These are phyloP conservation scores for Mus musculus DNA, from an alignment of 2,113 vertebrate species.

Conservation along the genomic window DNA sequence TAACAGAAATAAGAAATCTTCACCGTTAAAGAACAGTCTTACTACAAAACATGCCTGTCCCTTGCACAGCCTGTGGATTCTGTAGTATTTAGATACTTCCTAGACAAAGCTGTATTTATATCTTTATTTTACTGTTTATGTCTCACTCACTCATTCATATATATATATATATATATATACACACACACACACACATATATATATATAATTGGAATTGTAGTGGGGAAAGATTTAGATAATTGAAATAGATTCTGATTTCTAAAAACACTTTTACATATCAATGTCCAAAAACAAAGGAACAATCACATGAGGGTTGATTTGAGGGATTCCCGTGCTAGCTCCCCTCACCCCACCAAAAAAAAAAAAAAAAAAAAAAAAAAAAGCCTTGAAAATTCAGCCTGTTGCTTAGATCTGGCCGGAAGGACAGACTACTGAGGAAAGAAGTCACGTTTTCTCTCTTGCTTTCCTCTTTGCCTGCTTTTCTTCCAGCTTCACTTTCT, in stretches of 20 bases:
- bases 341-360: neutral
- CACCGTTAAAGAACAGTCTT: neutral
- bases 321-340: conserved; percentile 28
- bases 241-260: conserved; percentile 6
- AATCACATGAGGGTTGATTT: conserved; percentile 13
- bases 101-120: neutral
- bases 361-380: too few species aligned
- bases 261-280: conserved; percentile 22
- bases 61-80: neutral
- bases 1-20: conserved; percentile 14
- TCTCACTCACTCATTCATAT: neutral
- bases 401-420: neutral
- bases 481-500: neutral
- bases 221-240: neutral
- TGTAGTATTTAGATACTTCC: neutral
- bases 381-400: neutral
- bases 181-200: neutral
- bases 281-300: neutral
- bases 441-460: neutral
- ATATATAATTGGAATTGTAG: neutral
- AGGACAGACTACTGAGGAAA: conserved; percentile 17
- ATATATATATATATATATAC: neutral
- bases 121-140: conserved; percentile 29
- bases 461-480: neutral
- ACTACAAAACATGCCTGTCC: neutral